phyloP scores from a whole-genome alignment of 1,140 invertebrate genomes.

The Dolichoris vasculosae region DNA sequence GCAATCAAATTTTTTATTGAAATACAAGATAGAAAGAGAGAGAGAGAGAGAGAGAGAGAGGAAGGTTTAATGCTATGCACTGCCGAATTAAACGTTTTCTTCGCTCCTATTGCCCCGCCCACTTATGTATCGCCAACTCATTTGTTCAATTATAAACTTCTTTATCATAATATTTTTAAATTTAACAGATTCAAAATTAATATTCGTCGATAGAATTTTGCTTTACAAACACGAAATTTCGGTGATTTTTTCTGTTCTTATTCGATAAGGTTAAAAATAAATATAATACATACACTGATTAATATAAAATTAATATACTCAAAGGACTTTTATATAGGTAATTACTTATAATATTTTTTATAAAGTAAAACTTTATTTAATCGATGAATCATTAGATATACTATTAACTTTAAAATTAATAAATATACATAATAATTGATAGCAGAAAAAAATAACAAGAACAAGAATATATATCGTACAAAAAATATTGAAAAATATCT shows the following conservation, averaged over 20 bases:
- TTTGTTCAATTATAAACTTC: neutral
- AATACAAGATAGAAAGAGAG: too few relatives aligned
- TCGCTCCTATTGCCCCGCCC: neutral
- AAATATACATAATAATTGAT: too few relatives aligned
- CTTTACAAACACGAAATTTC: neutral
- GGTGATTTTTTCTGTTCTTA: neutral
- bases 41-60: neutral
- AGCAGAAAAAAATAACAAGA: too few relatives aligned
- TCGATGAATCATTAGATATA: too few relatives aligned
- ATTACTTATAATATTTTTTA: too few relatives aligned
- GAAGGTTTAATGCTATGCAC: neutral
- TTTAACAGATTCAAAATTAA: neutral
- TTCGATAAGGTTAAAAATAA: constrained; percentile 2
- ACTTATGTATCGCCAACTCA: neutral
- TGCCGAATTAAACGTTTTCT: neutral
- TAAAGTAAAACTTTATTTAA: too few relatives aligned
- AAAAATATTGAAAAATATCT: too few relatives aligned
- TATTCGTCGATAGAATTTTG: neutral
- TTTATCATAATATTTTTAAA: neutral
- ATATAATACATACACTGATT: neutral
- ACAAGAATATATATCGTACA: too few relatives aligned
- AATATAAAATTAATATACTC: neutral
- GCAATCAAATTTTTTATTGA: too few relatives aligned
- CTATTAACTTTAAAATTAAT: too few relatives aligned
- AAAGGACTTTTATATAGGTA: neutral